Base-by-base conservation (phyloP, 1,140 invertebrate genomes). In the Laupala kohalensis region DNA sequence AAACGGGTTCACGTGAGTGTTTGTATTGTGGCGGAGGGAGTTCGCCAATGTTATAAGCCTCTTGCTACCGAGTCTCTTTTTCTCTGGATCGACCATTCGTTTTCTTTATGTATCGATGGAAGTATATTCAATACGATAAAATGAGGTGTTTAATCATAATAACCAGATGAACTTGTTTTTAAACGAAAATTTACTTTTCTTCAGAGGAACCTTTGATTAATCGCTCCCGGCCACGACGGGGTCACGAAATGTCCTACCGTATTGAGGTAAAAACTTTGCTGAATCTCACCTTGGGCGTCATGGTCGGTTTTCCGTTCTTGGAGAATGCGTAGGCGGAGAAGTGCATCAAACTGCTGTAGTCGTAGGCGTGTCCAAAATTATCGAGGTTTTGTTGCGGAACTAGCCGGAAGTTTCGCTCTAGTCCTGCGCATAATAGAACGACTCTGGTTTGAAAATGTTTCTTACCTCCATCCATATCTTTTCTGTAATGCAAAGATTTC, bases 331-430 rank as follows among this genome's bases (percentile, higher is more conserved):
- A 87, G 13, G 86, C 81, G 0, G 89, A 90, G 76, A 94, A 94
- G 78, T 94, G 92, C 91, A 94, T 93, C 1, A 94, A 88, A 72
- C 90, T 92, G 69, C 86, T 84, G 76, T 90, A 93, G 79, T 94
- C 92, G 75, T 92, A 92, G 9, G 66, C 64, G 6, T 30, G 29
- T 4, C 71, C 71, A 29, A 64, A 68, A 29, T 25, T 67, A 24
- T 2, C 67, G n/a, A 72, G 25, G 15, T 1, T 26, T 23, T 23
- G 15, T 4, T 64, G 15, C 25, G 13, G 25, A 74, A 90, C 90
- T 76, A 90, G 90, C 29, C 85, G 84, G 76, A 91, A 91, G 76
- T 91, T 90, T 75, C 87, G 83, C 74, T 87, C 85, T 25, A 81
- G 83, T 0, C 86, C 88, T 84, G 74, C 70, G 79, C 77, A 19